Evolutionary conservation across 2,888 invertebrate genomes (phyloP).

Genomic region (Drosophila buzzatii): DNA sequence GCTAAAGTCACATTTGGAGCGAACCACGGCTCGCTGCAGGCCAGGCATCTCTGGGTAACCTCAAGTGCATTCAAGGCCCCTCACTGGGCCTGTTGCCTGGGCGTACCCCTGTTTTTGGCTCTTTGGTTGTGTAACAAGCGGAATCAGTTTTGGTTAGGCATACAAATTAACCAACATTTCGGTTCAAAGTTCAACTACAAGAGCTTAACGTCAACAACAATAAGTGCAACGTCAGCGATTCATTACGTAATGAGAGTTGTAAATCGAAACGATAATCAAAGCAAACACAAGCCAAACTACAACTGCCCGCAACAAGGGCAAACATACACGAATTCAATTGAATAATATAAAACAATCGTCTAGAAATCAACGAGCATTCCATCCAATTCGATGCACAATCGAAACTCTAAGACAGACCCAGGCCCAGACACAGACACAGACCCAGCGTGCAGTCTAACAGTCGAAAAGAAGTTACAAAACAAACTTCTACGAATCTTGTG

Average conservation of each 20-base stretch:
- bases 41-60: constrained; percentile 41
- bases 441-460: constrained; percentile 24
- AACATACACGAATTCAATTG: constrained; percentile 54
- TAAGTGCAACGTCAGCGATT: constrained; percentile 51
- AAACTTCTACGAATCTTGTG: neutral
- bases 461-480: constrained; percentile 5
- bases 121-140: constrained; percentile 58
- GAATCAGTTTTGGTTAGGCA: constrained; percentile 50
- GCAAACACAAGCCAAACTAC: constrained; percentile 35
- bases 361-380: constrained; percentile 43
- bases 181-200: constrained; percentile 68
- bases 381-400: constrained; percentile 32
- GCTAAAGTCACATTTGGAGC: constrained; percentile 37
- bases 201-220: constrained; percentile 30
- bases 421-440: constrained; percentile 6
- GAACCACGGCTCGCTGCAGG: constrained; percentile 9
- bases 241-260: constrained; percentile 63
- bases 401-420: constrained; percentile 29
- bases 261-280: constrained; percentile 51
- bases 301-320: constrained; percentile 61
- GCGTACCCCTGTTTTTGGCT: constrained; percentile 30
- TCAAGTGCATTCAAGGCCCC: constrained; percentile 63
- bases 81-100: constrained; percentile 15
- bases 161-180: constrained; percentile 49
- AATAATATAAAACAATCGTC: constrained; percentile 35